phyloP scores from a whole-genome alignment of 2,888 invertebrate genomes.

The Heteromurus nitidus region DNA sequence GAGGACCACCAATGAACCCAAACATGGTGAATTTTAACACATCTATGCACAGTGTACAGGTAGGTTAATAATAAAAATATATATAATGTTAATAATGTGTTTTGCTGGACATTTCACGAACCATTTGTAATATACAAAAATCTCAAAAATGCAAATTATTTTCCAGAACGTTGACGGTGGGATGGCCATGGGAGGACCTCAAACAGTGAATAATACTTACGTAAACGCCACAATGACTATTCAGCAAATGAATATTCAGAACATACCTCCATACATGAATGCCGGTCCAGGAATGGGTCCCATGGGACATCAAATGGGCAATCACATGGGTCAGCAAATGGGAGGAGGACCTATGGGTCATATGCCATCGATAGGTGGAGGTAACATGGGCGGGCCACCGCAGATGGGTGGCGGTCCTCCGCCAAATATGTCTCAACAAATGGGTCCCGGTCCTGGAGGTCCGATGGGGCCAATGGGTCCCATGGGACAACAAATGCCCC shows the following conservation, averaged over 20 bases:
- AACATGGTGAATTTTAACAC: constrained; percentile 76
- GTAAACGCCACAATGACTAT: constrained; percentile 78
- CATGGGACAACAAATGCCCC: constrained; percentile 71
- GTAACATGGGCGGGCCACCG: constrained; percentile 70
- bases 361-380: constrained; percentile 70
- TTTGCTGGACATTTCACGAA: not conserved
- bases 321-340: constrained; percentile 71
- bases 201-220: constrained; percentile 77
- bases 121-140: not conserved
- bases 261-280: constrained; percentile 74
- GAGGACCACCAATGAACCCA: constrained; percentile 74
- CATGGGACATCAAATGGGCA: constrained; percentile 71
- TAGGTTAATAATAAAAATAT: constrained; percentile 23
- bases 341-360: constrained; percentile 72
- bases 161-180: constrained; percentile 73
- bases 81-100: not conserved
- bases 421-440: constrained; percentile 64
- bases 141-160: too few species aligned
- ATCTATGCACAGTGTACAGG: constrained; percentile 75
- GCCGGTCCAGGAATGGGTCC: constrained; percentile 69
- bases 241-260: constrained; percentile 77
- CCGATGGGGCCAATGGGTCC: constrained; percentile 73
- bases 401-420: constrained; percentile 65
- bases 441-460: constrained; percentile 67
- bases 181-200: constrained; percentile 74